Evolutionary conservation across 2,888 invertebrate species (phyloP).

Genomic region (Neoascia interrupta): DNA sequence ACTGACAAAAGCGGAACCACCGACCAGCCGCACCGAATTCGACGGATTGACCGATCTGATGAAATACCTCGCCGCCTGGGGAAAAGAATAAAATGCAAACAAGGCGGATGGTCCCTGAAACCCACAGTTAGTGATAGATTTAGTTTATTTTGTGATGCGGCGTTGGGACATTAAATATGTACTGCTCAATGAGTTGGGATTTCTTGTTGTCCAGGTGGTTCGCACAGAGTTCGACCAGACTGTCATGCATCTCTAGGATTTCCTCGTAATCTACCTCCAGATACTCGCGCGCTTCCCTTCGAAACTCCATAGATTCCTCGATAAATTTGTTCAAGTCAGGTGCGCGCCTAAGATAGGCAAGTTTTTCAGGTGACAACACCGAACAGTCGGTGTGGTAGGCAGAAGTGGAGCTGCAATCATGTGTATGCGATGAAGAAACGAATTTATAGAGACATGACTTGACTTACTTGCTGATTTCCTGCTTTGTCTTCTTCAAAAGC

Average conservation of each 20-base stretch:
- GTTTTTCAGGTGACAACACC: conserved; percentile 72
- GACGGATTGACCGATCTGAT: conserved; percentile 90
- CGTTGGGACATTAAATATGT: conserved; percentile 39
- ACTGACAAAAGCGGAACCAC: conserved; percentile 88
- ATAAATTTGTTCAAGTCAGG: conserved; percentile 73
- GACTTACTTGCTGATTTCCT: conserved; percentile 50
- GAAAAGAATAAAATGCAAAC: conserved; percentile 74
- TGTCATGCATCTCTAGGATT: conserved; percentile 70
- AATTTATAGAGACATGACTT: neutral
- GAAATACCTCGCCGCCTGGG: conserved; percentile 85
- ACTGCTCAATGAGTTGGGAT: conserved; percentile 45
- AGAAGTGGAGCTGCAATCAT: conserved; percentile 1
- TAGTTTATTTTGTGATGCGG: conserved; percentile 26
- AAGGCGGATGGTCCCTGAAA: conserved; percentile 7
- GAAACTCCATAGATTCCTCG: conserved; percentile 72
- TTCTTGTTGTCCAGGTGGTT: conserved; percentile 45
- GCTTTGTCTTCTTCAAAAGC: conserved; percentile 48
- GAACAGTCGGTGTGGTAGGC: conserved; percentile 43
- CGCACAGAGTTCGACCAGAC: conserved; percentile 70
- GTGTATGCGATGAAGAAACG: neutral
- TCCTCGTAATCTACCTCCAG: conserved; percentile 70
- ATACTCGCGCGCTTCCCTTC: conserved; percentile 71
- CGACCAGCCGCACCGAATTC: conserved; percentile 92
- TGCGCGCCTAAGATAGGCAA: conserved; percentile 71
- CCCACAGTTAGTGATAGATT: conserved; percentile 12